phyloP scores from a whole-genome alignment of 2,797 vertebrate genomes.

The Oreortyx pictus region DNA sequence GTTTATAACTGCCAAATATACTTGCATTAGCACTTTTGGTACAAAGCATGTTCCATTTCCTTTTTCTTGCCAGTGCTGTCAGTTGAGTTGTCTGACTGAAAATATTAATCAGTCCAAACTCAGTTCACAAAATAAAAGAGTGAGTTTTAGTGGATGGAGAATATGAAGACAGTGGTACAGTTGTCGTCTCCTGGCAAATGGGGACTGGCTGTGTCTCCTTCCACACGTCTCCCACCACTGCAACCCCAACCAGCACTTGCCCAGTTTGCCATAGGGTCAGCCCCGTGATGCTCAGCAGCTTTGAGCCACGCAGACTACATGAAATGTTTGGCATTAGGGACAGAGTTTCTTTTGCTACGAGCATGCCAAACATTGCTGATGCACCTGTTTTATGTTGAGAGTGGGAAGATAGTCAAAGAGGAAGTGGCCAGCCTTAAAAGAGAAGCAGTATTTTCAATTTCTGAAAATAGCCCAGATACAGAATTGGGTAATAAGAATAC shows the following conservation, averaged over 20 bases:
- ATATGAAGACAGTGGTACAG: conserved; percentile 73
- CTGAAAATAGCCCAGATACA: conserved; percentile 78
- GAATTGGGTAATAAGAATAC: conserved; percentile 70
- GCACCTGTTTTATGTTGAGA: conserved; percentile 80
- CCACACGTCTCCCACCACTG: conserved; percentile 74
- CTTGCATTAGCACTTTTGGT: background rate
- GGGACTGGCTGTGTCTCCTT: conserved; percentile 72
- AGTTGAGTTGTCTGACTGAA: conserved; percentile 47
- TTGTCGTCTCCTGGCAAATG: conserved; percentile 70
- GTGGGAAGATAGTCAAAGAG: conserved; percentile 75
- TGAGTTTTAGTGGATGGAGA: conserved; percentile 71
- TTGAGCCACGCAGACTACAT: conserved; percentile 65
- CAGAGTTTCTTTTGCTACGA: conserved; percentile 62
- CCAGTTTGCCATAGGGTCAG: conserved; percentile 70
- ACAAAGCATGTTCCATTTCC: background rate
- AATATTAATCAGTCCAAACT: conserved; percentile 65
- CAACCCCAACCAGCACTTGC: conserved; percentile 63
- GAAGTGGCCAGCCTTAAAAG: conserved; percentile 77
- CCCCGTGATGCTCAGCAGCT: conserved; percentile 65
- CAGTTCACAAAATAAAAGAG: conserved; percentile 72
- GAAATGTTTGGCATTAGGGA: conserved; percentile 62
- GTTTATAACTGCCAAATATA: background rate
- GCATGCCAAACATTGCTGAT: conserved; percentile 68
- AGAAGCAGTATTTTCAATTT: conserved; percentile 71
- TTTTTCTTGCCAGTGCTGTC: conserved; percentile 25